phyloP scores from a whole-genome alignment of 2,888 invertebrate genomes.

The Liopterus haemorrhoidalis region DNA sequence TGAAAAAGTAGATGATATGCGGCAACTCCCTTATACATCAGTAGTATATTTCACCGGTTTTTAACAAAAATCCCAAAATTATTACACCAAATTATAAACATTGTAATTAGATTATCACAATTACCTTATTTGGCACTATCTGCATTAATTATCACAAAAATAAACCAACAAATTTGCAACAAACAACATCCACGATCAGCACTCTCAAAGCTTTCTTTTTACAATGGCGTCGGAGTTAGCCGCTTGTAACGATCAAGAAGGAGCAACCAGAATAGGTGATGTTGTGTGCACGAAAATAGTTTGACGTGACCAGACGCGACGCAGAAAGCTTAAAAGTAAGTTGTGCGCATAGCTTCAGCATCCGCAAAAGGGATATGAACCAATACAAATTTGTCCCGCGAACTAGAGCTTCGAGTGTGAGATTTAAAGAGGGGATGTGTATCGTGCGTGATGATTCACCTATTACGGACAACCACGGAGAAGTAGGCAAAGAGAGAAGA shows the following conservation, averaged over 20 bases:
- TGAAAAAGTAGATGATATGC: not conserved
- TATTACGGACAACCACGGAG: constrained; percentile 39
- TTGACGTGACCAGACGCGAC: constrained; percentile 39
- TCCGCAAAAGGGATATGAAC: constrained; percentile 27
- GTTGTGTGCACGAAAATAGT: constrained; percentile 29
- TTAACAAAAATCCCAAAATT: constrained; percentile 4
- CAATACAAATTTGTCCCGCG: constrained; percentile 6
- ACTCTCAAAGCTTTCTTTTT: constrained; percentile 25
- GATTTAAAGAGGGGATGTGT: constrained; percentile 34
- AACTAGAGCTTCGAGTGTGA: constrained; percentile 35
- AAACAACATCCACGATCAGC: constrained; percentile 21
- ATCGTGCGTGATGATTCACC: constrained; percentile 38
- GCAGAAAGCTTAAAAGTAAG: constrained; percentile 26
- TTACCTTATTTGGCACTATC: constrained; percentile 49
- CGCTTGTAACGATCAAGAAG: constrained; percentile 26
- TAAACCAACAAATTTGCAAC: constrained; percentile 28
- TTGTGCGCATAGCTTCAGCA: constrained; percentile 19
- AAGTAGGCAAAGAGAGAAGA: constrained; percentile 41
- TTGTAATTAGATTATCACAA: constrained; percentile 26
- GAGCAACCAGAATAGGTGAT: constrained; percentile 4
- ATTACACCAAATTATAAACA: constrained; percentile 2
- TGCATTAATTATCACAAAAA: constrained; percentile 43
- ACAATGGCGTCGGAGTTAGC: constrained; percentile 34
- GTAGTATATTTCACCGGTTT: constrained; percentile 12
- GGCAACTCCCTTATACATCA: constrained; percentile 18